Conservation (phyloP, 2,113 vertebrate species). For the Cynocephalus volans region DNA sequence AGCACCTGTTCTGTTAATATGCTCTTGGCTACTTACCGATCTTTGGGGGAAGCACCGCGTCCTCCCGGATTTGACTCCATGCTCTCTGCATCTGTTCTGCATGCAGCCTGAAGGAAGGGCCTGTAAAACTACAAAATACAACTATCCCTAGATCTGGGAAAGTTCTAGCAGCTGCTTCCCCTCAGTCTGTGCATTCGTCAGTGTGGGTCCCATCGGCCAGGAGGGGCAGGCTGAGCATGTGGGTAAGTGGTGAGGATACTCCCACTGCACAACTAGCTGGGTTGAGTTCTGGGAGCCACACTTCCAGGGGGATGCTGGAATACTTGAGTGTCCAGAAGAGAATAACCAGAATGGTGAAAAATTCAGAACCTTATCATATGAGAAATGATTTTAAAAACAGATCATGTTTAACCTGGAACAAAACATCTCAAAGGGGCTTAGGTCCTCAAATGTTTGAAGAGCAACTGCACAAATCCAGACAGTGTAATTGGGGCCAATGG, state of each 20-base stretch:
- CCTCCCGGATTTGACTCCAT: neutral
- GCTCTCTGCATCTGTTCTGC: neutral
- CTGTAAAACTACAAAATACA: neutral
- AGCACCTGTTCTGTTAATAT: neutral
- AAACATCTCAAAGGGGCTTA: neutral
- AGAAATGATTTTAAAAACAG: conserved; percentile 22
- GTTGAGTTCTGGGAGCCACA: neutral
- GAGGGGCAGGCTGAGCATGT: neutral
- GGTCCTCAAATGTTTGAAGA: neutral
- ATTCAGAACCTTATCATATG: neutral
- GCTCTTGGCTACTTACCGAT: neutral
- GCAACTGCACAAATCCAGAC: neutral
- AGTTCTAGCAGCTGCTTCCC: neutral
- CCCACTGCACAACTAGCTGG: fast-evolving
- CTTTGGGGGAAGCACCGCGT: neutral
- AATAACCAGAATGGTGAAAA: neutral
- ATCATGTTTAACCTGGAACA: neutral
- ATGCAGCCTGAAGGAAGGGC: neutral
- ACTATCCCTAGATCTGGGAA: too few relatives aligned
- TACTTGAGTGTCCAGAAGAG: neutral
- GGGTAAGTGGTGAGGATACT: neutral
- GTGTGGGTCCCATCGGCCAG: fast-evolving
- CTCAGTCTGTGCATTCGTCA: neutral
- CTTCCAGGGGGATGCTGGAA: neutral
- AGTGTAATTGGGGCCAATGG: neutral